A percentile compares a stretch with the other conserved stretches of the same genome.
These are phyloP conservation scores for Hycleus cichorii DNA, from an alignment of 1,140 invertebrate species.

Conservation along the genomic window DNA sequence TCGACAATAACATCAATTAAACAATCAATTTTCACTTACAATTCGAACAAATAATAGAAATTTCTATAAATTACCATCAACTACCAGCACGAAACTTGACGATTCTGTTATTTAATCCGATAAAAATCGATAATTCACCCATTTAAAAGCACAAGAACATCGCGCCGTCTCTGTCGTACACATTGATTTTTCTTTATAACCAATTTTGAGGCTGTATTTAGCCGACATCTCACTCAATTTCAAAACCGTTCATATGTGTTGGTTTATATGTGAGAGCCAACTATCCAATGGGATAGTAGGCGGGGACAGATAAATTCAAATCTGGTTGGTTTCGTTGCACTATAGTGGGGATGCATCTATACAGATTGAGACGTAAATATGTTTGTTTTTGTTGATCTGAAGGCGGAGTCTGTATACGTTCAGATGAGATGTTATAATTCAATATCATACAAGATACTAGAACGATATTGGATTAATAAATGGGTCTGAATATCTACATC, in stretches of 20 bases:
- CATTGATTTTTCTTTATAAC: conserved; percentile 8
- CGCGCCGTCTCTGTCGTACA: conserved; percentile 11
- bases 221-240: conserved; percentile 31
- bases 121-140: too few species aligned
- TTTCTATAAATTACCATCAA: too few species aligned
- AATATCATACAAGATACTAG: conserved; percentile 29
- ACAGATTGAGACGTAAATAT: conserved; percentile 37
- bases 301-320: conserved; percentile 18
- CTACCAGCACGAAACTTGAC: too few species aligned
- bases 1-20: too few species aligned
- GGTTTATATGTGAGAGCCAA: neutral
- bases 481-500: neutral
- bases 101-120: too few species aligned
- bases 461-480: conserved; percentile 35
- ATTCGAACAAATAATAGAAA: too few species aligned
- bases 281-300: conserved; percentile 28
- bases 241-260: neutral
- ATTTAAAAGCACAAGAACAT: too few species aligned
- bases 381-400: conserved; percentile 35
- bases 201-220: neutral
- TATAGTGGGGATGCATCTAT: conserved; percentile 19
- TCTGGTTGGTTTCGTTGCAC: conserved; percentile 21
- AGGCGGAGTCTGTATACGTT: conserved; percentile 25
- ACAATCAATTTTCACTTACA: too few species aligned
- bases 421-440: conserved; percentile 20